These are phyloP conservation scores for Styela clava DNA, from an alignment of 23 tunicate genomes.

Conservation along the genomic window DNA sequence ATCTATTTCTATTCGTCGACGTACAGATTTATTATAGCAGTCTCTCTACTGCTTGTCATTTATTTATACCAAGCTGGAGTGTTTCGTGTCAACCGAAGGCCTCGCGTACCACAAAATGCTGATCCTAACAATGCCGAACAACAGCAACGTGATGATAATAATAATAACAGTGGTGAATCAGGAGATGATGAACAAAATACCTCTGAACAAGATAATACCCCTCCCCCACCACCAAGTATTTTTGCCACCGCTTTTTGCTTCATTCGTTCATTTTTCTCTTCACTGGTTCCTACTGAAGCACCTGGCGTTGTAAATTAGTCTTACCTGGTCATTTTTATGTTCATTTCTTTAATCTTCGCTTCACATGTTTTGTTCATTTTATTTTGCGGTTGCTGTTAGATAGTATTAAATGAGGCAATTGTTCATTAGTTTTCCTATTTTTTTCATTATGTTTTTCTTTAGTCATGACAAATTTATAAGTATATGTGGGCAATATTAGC, in stretches of 20 bases:
- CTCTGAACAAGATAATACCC: neutral
- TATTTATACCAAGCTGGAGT: conserved; percentile 21
- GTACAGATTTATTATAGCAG: neutral
- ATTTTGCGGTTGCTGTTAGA: neutral
- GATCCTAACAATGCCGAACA: neutral
- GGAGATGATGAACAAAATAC: neutral
- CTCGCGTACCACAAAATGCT: neutral
- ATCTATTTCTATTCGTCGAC: conserved; percentile 15
- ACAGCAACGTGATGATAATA: neutral
- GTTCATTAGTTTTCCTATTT: too few relatives aligned
- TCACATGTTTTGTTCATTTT: neutral
- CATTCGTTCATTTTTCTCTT: conserved; percentile 15
- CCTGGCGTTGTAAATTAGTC: conserved; percentile 20
- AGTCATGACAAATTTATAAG: too few relatives aligned
- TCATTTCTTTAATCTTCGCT: too few relatives aligned
- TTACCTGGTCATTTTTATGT: too few relatives aligned
- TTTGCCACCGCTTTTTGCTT: conserved; percentile 22
- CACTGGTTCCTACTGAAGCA: conserved; percentile 12
- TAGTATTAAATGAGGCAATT: neutral
- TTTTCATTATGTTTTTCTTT: too few relatives aligned
- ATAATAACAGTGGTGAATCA: conserved; percentile 8
- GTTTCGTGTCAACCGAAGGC: neutral
- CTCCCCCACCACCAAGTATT: conserved; percentile 18
- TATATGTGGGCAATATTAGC: too few relatives aligned
- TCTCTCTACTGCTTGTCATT: neutral